phyloP scores from a whole-genome alignment of 1,140 invertebrate genomes.

The Mylabris phalerata region DNA sequence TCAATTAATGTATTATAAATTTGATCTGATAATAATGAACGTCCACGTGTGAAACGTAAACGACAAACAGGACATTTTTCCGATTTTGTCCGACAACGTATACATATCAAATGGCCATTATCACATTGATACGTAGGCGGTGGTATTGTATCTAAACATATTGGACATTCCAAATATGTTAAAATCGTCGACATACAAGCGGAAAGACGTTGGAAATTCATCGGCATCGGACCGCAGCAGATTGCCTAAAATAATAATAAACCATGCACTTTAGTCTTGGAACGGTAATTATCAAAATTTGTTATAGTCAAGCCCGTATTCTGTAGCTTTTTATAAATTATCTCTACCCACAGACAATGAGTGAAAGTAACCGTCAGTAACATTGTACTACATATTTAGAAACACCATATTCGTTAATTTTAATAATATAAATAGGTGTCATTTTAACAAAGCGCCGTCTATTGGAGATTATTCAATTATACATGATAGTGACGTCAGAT shows the following conservation, averaged over 20 bases:
- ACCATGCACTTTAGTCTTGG: too few species aligned
- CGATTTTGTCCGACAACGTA: conserved; percentile 51
- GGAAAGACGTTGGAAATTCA: conserved; percentile 45
- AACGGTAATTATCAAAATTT: too few species aligned
- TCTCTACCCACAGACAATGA: too few species aligned
- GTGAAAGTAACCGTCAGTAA: too few species aligned
- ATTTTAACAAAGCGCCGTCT: too few species aligned
- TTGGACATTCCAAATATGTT: conserved; percentile 56
- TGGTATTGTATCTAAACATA: conserved; percentile 52
- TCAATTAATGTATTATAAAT: conserved; percentile 46
- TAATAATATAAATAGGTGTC: too few species aligned
- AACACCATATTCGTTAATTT: too few species aligned
- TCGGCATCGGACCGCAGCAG: conserved; percentile 49
- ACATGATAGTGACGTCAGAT: too few species aligned
- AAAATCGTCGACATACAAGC: conserved; percentile 46
- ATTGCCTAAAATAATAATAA: conserved; percentile 36
- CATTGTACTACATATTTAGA: too few species aligned
- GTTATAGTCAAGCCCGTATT: too few species aligned
- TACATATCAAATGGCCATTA: conserved; percentile 58
- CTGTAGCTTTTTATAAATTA: too few species aligned
- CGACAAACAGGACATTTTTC: conserved; percentile 57
- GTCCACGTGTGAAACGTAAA: conserved; percentile 45
- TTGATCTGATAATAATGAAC: conserved; percentile 52
- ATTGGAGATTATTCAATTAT: too few species aligned
- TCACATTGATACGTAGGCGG: conserved; percentile 60